Evolutionary conservation across 2,113 vertebrate species (phyloP), one percentile per base, ranked within the genome.

Genomic region (Desmodus rotundus): DNA sequence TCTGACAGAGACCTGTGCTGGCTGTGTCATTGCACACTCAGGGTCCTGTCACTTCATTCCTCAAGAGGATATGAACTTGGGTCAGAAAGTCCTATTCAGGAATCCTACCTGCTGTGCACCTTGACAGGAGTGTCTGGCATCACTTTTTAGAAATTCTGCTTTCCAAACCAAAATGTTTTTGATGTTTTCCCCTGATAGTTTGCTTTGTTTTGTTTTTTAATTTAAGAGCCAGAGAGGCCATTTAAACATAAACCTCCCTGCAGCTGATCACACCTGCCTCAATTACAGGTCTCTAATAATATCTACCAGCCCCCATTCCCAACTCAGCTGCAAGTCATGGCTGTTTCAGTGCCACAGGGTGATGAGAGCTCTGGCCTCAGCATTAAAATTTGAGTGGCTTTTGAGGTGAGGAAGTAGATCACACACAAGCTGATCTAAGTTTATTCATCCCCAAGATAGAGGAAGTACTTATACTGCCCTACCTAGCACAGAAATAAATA

Each of bases 231-330:
- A 74, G 7, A 67, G 38, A 5, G 68, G 5, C 4, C 31, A 36
- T 78, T 54, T 77, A 43, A 31, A 77, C 2, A 45, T 93, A 36
- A 63, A 61, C 4, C 47, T 78, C 13, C 54, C 10, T 41, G n/a
- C 65, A n/a, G 33, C 65, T 43, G 31, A n/a, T 58, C 47, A 47
- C 24, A 43, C 9, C 50, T 16, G 17, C 47, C 28, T 4, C 14
- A 2, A 7, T 0, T 3, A 1, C 31, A 7, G 24, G 12, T 19
- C 26, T 80, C 13, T n/a, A n/a, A 73, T 33, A 16, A 11, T 2
- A 16, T 6, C n/a, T 5, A 26, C 4, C 70, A 43, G 33, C 16
- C 8, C 5, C 45, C 22, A 1, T 38, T 24, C 22, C 56, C 38
- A 45, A 61, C 24, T 19, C 50, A 70, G 43, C 28, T 3, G 36